Evolutionary conservation across 2,888 invertebrate genomes (phyloP).

Genomic region (Alsophila aescularia): DNA sequence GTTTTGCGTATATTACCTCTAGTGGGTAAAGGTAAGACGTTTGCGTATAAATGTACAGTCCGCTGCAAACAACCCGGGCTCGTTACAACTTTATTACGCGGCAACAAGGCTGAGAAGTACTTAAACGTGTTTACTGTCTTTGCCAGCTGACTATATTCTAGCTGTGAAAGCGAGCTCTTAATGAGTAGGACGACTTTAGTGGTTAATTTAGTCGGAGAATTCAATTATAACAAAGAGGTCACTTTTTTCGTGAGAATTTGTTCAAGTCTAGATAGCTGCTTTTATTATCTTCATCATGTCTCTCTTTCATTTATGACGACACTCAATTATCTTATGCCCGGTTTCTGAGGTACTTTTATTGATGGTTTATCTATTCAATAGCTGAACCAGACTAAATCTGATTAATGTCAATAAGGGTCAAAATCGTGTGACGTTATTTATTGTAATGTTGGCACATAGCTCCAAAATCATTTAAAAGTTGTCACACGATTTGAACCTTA

Average conservation of each 20-base stretch:
- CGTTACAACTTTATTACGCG: conserved; percentile 37
- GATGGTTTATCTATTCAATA: no score
- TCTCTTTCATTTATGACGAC: no score
- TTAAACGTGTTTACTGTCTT: conserved; percentile 34
- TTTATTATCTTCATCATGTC: no score
- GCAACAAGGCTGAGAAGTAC: conserved; percentile 32
- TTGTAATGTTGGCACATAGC: no score
- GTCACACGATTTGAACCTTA: no score
- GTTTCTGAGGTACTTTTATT: no score
- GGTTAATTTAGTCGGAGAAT: conserved; percentile 28
- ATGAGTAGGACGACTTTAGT: conserved; percentile 29
- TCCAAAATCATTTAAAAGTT: no score
- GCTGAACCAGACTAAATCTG: no score
- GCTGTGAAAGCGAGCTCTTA: conserved; percentile 27
- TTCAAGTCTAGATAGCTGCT: background rate
- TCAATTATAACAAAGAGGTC: conserved; percentile 21
- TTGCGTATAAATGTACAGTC: conserved; percentile 33
- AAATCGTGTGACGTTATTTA: no score
- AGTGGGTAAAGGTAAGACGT: conserved; percentile 33
- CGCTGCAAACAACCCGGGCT: conserved; percentile 26
- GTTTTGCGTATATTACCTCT: conserved; percentile 53
- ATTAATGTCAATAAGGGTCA: no score
- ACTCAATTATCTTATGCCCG: no score
- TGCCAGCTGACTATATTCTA: conserved; percentile 30
- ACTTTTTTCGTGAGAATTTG: background rate